Base-by-base conservation (phyloP, 2,113 vertebrate species). In the Carassius gibelio region DNA sequence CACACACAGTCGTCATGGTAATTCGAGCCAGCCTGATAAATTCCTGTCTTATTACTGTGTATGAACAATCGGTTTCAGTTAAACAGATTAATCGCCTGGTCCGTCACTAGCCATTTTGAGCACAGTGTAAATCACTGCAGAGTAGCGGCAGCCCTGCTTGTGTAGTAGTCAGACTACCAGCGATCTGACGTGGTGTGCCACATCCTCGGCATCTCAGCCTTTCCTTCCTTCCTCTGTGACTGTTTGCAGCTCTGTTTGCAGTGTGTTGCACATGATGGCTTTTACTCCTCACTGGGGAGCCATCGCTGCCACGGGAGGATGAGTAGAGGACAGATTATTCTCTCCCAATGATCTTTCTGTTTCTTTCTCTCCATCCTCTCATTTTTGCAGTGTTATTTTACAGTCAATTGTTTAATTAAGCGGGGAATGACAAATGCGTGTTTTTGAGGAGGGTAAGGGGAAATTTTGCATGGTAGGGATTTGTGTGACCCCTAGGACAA, bases 51-150 rank as follows among this genome's bases (percentile, higher is more conserved):
- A 87, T 87, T 85, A 87, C 82, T 75, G 82, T 85, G 82, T 87
- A 87, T 88, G 88, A 88, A 88, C 78, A 88, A 88, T 88, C 64
- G 66, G 85, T 82, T 86, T 88, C 77, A 66, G 88, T 85, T 88
- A 88, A 87, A 86, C 64, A 82, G 88, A 88, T 88, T 88, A 86
- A 84, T 86, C 57, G 81, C 57, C 71, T 45, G 72, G 85, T 87
- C 78, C 52, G 48, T 87, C 86, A 87, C 75, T 82, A 79, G 66
- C 83, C 88, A 85, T 89, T 89, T 89, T 87, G 79, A 71, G 78
- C 38, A 34, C 55, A 50, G 23, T 68, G 85, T 87, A 87, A 87
- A 88, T 88, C 85, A 86, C 77, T 72, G 82, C 68, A 55, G 69
- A 72, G 85, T 14, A 84, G 48, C 30, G 14, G 64, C 52, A 52